These are phyloP conservation scores for Plectus sambesii DNA, from an alignment of 1,140 invertebrate genomes.

Conservation along the genomic window DNA sequence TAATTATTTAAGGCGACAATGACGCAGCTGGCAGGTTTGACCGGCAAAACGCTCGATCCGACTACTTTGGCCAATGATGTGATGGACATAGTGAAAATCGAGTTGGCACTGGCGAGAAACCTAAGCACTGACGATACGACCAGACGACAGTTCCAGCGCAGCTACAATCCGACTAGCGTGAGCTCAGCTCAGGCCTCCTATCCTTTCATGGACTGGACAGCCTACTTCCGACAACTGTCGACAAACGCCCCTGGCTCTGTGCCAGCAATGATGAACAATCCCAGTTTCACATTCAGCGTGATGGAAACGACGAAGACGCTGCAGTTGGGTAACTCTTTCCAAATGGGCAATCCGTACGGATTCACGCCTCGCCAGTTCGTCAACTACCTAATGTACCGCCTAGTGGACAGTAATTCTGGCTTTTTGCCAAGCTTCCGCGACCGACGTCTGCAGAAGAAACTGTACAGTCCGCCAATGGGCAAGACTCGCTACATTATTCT, in stretches of 20 bases:
- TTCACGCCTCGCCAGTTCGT: constrained; percentile 22
- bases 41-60: constrained; percentile 12
- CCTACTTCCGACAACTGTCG: constrained; percentile 6
- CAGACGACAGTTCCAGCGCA: constrained; percentile 24
- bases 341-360: background rate
- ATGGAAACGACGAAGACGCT: constrained; percentile 16
- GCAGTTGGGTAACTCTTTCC: constrained; percentile 8
- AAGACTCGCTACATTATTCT: constrained; percentile 7
- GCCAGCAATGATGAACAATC: background rate
- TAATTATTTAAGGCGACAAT: constrained; percentile 6
- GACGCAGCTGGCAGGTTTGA: constrained; percentile 15
- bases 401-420: constrained; percentile 18
- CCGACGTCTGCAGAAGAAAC: constrained; percentile 7
- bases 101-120: constrained; percentile 23
- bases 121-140: constrained; percentile 27
- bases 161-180: constrained; percentile 25
- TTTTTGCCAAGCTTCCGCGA: constrained; percentile 21
- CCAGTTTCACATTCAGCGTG: constrained; percentile 12
- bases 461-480: no score
- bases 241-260: constrained; percentile 10
- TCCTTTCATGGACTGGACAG: constrained; percentile 10
- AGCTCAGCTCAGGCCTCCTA: background rate
- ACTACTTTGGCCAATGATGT: constrained; percentile 17
- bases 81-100: constrained; percentile 26
- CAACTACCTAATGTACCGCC: constrained; percentile 33